phyloP scores from a whole-genome alignment of 1,140 invertebrate species.

The Drosophila virilis region DNA sequence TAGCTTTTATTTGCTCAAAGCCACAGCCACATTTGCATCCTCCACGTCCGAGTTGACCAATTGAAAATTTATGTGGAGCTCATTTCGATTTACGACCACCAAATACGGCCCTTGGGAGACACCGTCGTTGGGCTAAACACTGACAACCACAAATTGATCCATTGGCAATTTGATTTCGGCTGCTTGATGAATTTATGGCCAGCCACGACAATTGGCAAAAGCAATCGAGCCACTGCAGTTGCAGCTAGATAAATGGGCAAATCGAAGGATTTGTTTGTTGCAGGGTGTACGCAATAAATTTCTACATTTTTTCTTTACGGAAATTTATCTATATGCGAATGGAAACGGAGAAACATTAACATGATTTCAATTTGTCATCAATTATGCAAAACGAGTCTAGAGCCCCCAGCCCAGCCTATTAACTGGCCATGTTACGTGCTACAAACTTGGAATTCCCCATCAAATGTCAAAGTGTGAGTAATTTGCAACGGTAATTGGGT shows the following conservation, averaged over 20 bases:
- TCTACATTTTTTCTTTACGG: slow-evolving; percentile 25
- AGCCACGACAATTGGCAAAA: slow-evolving; percentile 24
- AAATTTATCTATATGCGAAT: background rate
- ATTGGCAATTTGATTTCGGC: slow-evolving; percentile 76
- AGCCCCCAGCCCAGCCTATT: slow-evolving; percentile 16
- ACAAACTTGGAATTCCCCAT: slow-evolving; percentile 9
- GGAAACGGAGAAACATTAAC: slow-evolving; percentile 54
- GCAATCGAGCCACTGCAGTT: slow-evolving; percentile 18
- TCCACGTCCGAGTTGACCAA: slow-evolving; percentile 52
- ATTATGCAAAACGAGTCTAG: slow-evolving; percentile 82
- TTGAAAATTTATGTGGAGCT: slow-evolving; percentile 78
- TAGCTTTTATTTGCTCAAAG: background rate
- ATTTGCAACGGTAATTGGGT: slow-evolving; percentile 81
- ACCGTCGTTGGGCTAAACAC: slow-evolving; percentile 55
- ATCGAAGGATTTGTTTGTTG: slow-evolving; percentile 20
- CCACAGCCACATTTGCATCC: slow-evolving; percentile 20
- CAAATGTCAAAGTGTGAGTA: slow-evolving; percentile 59
- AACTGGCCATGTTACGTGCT: slow-evolving; percentile 9
- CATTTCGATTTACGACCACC: slow-evolving; percentile 78
- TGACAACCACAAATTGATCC: slow-evolving; percentile 76
- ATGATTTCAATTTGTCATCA: slow-evolving; percentile 84
- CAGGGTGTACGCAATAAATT: slow-evolving; percentile 29
- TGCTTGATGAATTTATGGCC: slow-evolving; percentile 71
- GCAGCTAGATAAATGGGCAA: background rate
- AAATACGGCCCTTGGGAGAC: slow-evolving; percentile 59